A percentile compares a stretch with the other conserved stretches of the same genome.
Evolutionary conservation across 2,888 invertebrate species (phyloP).

Genomic region (Dryocosmus kuriphilus): DNA sequence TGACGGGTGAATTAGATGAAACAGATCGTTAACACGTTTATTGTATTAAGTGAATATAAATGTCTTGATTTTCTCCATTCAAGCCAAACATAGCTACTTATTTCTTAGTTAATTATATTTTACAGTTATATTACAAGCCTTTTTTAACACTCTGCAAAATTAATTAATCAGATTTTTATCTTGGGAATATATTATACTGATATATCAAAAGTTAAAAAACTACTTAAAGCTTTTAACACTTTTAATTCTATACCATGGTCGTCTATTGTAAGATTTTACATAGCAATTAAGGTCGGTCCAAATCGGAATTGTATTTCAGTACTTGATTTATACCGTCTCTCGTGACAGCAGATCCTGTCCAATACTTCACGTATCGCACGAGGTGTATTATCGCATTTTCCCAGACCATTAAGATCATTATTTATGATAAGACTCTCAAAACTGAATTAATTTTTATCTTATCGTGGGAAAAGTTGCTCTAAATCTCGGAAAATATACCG

Average conservation of each 20-base stretch:
- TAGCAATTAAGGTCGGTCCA: conserved; percentile 61
- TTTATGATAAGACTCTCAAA: not conserved
- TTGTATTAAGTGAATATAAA: conserved; percentile 19
- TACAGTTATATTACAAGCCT: not conserved
- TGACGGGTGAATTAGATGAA: conserved; percentile 18
- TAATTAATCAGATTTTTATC: not conserved
- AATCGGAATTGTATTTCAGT: conserved; percentile 62
- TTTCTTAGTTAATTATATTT: not conserved
- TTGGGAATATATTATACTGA: too few species aligned
- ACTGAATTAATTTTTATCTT: not conserved
- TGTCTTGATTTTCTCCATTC: not conserved
- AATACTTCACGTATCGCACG: conserved; percentile 66
- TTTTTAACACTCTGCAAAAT: not conserved
- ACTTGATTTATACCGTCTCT: conserved; percentile 65
- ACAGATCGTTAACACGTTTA: conserved; percentile 33
- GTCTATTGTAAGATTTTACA: conserved; percentile 47
- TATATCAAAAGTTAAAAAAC: not conserved
- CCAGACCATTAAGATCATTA: conserved; percentile 44
- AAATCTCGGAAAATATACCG: not conserved
- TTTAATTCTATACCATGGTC: not conserved
- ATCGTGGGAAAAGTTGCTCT: not conserved
- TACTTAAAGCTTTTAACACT: not conserved
- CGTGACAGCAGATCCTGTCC: conserved; percentile 64
- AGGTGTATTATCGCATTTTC: conserved; percentile 57
- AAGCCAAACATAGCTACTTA: not conserved